phyloP scores from a whole-genome alignment of 1,140 invertebrate genomes.

The Lysiphlebus fabarum region DNA sequence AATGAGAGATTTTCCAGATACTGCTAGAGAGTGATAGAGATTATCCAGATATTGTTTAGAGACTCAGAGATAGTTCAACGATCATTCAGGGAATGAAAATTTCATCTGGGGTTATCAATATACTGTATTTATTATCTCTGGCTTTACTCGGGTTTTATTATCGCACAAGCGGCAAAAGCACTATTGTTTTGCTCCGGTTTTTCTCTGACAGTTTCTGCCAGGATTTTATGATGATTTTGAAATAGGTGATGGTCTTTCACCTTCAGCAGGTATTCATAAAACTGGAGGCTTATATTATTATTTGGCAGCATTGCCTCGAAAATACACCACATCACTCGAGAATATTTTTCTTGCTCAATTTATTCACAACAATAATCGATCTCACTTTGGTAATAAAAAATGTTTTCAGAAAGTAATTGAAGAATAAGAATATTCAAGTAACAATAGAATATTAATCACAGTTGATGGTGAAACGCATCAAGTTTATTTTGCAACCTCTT shows the following conservation, averaged over 20 bases:
- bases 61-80: no score
- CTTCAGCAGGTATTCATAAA: conserved; percentile 9
- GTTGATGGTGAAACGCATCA: neutral
- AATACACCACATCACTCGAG: neutral
- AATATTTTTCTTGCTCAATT: conserved; percentile 10
- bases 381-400: conserved; percentile 5
- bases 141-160: no score
- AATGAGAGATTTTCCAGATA: no score
- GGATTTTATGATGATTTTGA: conserved; percentile 16
- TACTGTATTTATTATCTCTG: no score
- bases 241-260: neutral
- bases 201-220: no score
- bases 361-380: neutral
- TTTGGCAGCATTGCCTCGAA: neutral
- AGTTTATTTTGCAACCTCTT: neutral
- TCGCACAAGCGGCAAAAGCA: no score
- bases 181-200: no score
- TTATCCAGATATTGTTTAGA: no score
- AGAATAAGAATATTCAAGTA: neutral
- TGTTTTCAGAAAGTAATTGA: neutral
- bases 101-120: no score
- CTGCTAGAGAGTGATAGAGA: no score
- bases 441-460: neutral
- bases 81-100: no score
- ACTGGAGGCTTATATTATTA: conserved; percentile 6